A percentile compares a stretch with the other conserved stretches of the same genome.
These are phyloP conservation scores for Monochamus alternatus DNA, from an alignment of 2,888 invertebrate species.

Conservation along the genomic window DNA sequence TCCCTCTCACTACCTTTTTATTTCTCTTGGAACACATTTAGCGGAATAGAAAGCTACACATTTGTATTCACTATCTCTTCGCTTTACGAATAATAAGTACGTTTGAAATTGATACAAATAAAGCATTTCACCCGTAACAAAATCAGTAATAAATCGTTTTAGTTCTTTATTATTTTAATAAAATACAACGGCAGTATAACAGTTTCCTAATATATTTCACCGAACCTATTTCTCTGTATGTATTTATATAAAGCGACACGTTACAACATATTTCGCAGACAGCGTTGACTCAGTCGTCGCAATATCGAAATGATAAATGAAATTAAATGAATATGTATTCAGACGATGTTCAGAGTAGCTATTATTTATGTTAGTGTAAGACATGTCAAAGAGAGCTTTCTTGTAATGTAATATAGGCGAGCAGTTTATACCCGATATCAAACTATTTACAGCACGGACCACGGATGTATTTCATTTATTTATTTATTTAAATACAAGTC, in stretches of 20 bases:
- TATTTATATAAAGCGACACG: not conserved
- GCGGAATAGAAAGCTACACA: not conserved
- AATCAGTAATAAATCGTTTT: too few species aligned
- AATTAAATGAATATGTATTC: not conserved
- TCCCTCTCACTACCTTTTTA: slow-evolving; percentile 3
- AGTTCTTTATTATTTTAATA: too few species aligned
- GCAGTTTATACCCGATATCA: not conserved
- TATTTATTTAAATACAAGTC: too few species aligned
- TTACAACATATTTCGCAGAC: not conserved
- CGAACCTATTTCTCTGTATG: too few species aligned
- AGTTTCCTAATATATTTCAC: too few species aligned
- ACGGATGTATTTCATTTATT: too few species aligned
- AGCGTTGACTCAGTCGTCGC: not conserved
- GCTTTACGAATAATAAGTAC: slow-evolving; percentile 21
- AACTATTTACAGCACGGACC: too few species aligned
- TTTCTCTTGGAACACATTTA: slow-evolving; percentile 11
- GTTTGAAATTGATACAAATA: slow-evolving; percentile 12
- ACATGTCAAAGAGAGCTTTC: not conserved
- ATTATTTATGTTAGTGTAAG: slow-evolving; percentile 3
- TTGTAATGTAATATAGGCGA: not conserved
- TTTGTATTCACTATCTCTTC: slow-evolving; percentile 20
- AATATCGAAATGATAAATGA: slow-evolving; percentile 4
- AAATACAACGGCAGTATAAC: too few species aligned
- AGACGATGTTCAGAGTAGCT: slow-evolving; percentile 1
- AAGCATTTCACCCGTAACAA: not conserved